Evolutionary conservation across 2,113 vertebrate species (phyloP).

Genomic region (Hippocampus zosterae): DNA sequence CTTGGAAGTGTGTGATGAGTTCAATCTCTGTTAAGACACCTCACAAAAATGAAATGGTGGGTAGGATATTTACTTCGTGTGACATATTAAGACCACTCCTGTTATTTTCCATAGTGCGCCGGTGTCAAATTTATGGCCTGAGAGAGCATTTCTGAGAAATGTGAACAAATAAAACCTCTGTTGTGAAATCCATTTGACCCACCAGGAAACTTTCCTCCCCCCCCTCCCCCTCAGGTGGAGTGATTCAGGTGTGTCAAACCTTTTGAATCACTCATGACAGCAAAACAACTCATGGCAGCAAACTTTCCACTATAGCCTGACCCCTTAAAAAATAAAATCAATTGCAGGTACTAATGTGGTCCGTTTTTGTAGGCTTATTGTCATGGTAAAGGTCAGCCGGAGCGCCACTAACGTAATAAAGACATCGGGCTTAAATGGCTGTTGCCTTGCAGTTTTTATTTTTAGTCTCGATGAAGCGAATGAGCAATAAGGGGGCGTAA

Average conservation of each 20-base stretch:
- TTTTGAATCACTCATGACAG: slow-evolving; percentile 54
- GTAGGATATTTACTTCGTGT: slow-evolving; percentile 34
- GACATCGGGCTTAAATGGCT: slow-evolving; percentile 41
- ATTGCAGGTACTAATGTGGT: slow-evolving; percentile 39
- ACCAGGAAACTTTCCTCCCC: slow-evolving; percentile 6
- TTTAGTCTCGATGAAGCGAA: slow-evolving; percentile 6
- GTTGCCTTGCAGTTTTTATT: slow-evolving; percentile 28
- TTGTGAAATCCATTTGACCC: not conserved
- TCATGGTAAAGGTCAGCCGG: slow-evolving; percentile 57
- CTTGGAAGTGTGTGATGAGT: not conserved
- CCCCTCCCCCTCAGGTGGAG: slow-evolving; percentile 21
- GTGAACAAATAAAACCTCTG: not conserved
- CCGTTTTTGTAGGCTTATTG: slow-evolving; percentile 30
- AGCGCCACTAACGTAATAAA: slow-evolving; percentile 52
- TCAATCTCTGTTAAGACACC: slow-evolving; percentile 33
- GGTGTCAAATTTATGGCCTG: not conserved
- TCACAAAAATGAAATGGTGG: slow-evolving; percentile 7
- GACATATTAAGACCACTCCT: not conserved
- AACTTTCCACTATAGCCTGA: slow-evolving; percentile 36
- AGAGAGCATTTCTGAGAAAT: not conserved
- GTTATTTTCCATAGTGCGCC: not conserved
- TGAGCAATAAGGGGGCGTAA: not conserved
- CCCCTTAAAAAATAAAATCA: not conserved
- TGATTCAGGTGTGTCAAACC: slow-evolving; percentile 48
- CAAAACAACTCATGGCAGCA: slow-evolving; percentile 19